A percentile compares a stretch with the other conserved stretches of the same genome.
Conservation (phyloP, 1,140 invertebrate species). For the Steinernema khuongi region DNA sequence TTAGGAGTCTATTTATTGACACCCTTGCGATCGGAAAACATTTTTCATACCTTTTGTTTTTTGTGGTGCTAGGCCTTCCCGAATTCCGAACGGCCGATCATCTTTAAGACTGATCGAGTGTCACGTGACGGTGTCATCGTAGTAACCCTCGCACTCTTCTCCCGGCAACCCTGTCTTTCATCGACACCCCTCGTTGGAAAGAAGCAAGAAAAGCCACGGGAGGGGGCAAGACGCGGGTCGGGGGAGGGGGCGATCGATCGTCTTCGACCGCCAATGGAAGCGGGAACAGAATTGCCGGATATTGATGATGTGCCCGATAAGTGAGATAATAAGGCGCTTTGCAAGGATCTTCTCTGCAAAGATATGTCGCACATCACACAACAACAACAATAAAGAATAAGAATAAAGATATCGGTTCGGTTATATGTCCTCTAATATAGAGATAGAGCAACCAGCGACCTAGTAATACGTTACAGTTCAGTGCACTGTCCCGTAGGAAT, state of each 20-base stretch:
- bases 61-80: too few relatives aligned
- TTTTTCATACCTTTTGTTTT: not conserved
- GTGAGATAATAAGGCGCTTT: too few relatives aligned
- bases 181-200: constrained; percentile 6
- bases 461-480: too few relatives aligned
- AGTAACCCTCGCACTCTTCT: not conserved
- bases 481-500: too few relatives aligned
- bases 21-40: not conserved
- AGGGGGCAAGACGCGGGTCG: not conserved
- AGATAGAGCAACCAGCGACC: too few relatives aligned
- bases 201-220: not conserved
- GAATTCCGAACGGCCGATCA: too few relatives aligned
- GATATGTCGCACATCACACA: too few relatives aligned
- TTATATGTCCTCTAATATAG: too few relatives aligned
- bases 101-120: too few relatives aligned
- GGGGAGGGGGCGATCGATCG: not conserved
- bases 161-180: not conserved
- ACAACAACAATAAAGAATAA: too few relatives aligned
- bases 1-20: not conserved
- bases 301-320: not conserved
- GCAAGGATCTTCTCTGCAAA: too few relatives aligned
- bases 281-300: not conserved
- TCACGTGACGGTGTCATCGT: not conserved
- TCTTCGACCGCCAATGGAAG: not conserved
- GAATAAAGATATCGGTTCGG: too few relatives aligned